Evolutionary conservation across 2,888 invertebrate species (phyloP).

Genomic region (Drosophila histrio): DNA sequence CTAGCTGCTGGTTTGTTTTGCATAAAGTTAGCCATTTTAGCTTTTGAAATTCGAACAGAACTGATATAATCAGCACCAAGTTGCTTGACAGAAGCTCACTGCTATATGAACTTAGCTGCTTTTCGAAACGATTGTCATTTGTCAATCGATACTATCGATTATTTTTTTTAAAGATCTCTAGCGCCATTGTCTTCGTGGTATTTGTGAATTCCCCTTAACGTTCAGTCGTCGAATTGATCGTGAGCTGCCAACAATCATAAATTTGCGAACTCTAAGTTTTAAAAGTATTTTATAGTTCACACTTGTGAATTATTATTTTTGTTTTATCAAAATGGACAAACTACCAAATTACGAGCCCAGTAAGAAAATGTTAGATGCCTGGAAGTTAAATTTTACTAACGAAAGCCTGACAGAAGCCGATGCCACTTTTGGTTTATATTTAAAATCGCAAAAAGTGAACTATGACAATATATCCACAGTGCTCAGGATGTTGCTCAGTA

Average conservation of each 20-base stretch:
- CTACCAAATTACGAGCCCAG: background rate
- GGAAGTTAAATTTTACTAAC: background rate
- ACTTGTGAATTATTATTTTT: background rate
- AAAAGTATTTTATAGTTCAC: too few species aligned
- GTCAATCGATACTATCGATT: background rate
- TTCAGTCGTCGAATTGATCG: background rate
- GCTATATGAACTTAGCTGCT: background rate
- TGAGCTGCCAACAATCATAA: background rate
- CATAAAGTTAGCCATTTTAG: too few species aligned
- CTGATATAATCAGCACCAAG: too few species aligned
- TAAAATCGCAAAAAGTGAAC: background rate
- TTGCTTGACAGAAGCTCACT: background rate
- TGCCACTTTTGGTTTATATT: background rate
- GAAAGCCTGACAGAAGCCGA: background rate
- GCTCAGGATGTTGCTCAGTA: background rate
- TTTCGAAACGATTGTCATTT: background rate
- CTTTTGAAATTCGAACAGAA: too few species aligned
- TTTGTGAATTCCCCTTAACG: background rate
- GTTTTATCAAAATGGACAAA: background rate
- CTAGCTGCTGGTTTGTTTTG: too few species aligned
- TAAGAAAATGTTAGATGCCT: background rate
- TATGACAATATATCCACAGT: constrained; percentile 7
- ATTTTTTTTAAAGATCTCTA: background rate
- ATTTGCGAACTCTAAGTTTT: background rate
- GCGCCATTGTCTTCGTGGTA: background rate